These are phyloP conservation scores for Pocillopora verrucosa DNA, from an alignment of 64 coral and sea anemone species.

Conservation along the genomic window DNA sequence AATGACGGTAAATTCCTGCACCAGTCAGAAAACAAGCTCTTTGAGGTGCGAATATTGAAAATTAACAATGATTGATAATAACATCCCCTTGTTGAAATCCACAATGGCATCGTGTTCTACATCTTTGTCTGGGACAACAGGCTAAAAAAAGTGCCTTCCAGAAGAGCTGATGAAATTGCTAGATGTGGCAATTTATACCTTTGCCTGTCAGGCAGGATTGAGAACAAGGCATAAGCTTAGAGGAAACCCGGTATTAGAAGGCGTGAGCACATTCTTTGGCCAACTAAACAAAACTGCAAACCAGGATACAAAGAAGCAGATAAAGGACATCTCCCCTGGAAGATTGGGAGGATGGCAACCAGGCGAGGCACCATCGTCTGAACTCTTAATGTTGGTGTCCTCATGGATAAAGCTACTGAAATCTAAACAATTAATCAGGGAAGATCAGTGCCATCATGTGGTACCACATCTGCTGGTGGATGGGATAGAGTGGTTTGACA, in stretches of 20 bases:
- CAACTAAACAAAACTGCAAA: conserved; percentile 23
- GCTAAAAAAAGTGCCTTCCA: background rate
- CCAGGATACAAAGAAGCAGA: conserved; percentile 11
- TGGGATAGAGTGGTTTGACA: background rate
- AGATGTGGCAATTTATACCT: conserved; percentile 40
- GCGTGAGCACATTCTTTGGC: conserved; percentile 45
- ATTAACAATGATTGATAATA: background rate
- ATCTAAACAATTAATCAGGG: conserved; percentile 12
- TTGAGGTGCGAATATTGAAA: background rate
- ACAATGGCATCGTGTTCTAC: background rate
- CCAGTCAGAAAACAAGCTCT: no score
- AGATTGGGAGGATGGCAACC: no score
- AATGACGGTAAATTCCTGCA: no score
- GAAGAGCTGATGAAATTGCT: background rate
- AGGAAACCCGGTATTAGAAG: conserved; percentile 46
- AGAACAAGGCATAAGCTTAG: conserved; percentile 35
- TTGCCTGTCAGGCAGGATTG: conserved; percentile 16
- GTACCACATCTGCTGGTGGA: conserved; percentile 28
- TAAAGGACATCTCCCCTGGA: no score
- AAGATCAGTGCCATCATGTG: background rate
- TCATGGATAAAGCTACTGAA: conserved; percentile 42
- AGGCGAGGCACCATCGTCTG: conserved; percentile 11
- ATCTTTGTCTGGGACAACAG: background rate
- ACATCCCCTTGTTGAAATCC: no score
- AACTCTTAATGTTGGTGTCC: conserved; percentile 35